Evolutionary conservation across 1,140 invertebrate genomes (phyloP), one percentile per base, ranked within the genome.

Genomic region (Nebria ingens): DNA sequence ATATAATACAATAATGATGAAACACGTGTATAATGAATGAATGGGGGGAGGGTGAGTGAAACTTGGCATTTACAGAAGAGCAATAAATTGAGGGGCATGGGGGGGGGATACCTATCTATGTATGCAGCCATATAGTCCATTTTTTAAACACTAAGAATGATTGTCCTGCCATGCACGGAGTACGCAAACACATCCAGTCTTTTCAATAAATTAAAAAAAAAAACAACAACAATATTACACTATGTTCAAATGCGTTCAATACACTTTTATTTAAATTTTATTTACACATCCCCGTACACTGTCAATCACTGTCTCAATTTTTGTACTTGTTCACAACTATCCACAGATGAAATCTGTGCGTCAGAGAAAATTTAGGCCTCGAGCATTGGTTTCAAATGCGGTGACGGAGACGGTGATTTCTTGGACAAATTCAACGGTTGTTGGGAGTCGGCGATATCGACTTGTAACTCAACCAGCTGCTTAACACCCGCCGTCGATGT

Each of bases 371-470:
- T 56, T 65, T 79, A 81, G 71, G 79, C 79, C 64, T 80, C 79
- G 61, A 80, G 70, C 19, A 74, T 77, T 17, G 40, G 75, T 61
- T 79, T 80, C 2, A 78, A 63, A 59, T 78, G 72, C 13, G 83
- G 83, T 57, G 83, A 82, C 59, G 88, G 86, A 61, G 86, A 86
- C 56, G 88, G 86, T 57, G 88, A 87, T 70, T 92, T 91, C 74
- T 91, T 91, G 63, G 88, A 91, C 52, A 92, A 78, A 74, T 92
- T 92, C 40, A 92, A 73, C 25, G 89, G 88, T 67, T 90, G 87
- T 60, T 85, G 86, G 55, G 85, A 83, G 66, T 89, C 86, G 53
- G 85, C 82, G 56, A 87, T 85, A 66, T 85, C 86, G 57, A 90
- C 86, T 67, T 89, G 86, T 52, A 91, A 76, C 66, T 89, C 86